Evolutionary conservation across 2,113 vertebrate species (phyloP).

Genomic region (Otis tarda): DNA sequence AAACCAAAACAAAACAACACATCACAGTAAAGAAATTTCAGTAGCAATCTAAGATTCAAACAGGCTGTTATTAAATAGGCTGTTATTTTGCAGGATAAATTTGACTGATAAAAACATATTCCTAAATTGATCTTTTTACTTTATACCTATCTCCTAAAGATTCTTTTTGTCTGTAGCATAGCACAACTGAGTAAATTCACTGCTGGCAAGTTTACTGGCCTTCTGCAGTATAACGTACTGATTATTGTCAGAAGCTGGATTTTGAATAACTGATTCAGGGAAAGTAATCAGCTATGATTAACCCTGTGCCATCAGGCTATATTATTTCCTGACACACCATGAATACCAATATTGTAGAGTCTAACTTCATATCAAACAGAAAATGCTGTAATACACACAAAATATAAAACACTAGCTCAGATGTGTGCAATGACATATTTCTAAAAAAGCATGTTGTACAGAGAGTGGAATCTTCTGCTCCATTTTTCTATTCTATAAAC

Average conservation of each 20-base stretch:
- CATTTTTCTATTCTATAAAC: not conserved
- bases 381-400: not conserved
- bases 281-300: not conserved
- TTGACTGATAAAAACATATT: not conserved
- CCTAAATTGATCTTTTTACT: not conserved
- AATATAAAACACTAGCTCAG: fast-evolving
- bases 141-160: not conserved
- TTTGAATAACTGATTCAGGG: not conserved
- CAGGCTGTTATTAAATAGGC: not conserved
- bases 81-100: not conserved
- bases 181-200: not conserved
- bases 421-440: not conserved
- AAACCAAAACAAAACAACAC: not conserved
- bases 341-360: not conserved
- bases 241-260: not conserved
- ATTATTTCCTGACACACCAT: not conserved
- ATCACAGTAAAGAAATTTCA: not conserved
- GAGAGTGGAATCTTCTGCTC: not conserved
- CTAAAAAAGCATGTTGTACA: not conserved
- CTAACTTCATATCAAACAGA: not conserved
- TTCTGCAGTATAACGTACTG: not conserved
- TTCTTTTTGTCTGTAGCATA: not conserved
- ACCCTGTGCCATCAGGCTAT: not conserved
- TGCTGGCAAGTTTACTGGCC: not conserved
- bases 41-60: not conserved